Evolutionary conservation across 2,797 vertebrate genomes (phyloP), one percentile per base, ranked within the genome.

Genomic region (Moxostoma hubbsi): DNA sequence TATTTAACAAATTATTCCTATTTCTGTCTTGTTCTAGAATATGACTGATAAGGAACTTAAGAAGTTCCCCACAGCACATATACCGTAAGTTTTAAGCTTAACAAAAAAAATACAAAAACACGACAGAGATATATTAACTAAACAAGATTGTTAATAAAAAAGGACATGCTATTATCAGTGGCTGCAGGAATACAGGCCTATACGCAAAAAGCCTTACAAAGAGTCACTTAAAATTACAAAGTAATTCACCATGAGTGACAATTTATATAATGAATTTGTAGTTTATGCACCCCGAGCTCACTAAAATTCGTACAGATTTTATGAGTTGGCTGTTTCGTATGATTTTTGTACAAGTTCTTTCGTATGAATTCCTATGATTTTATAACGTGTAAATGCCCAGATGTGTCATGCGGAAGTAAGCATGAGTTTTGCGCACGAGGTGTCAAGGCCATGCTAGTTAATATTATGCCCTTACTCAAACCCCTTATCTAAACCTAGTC

Each of bases 21-120:
- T 13, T 0, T 68, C 36, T 36, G 36, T 36, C 36, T 36, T 36
- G 4, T 36, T 36, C 36, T 36, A 36, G 36, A 36, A 36, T 36
- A 36, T 36, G 93, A 95, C 92, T 53, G 95, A 97, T 55, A 97
- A 93, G 46, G 97, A 98, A 83, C 80, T 91, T 43, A 83, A 79
- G 9, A 81, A 75, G 70, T 92, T 91, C 63, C 88, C 89, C 36
- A 68, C 64, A 53, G 45, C 80, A 58, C 82, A 81, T 6, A 1
- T 85, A 18, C 80, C 85, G 88, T 91, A 43, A 88, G 90, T 92
- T 63, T 63, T 12, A 65, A 15, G 49, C 5, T 36, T 4, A 67
- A 49, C 43, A 57, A 10, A 8, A 51, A 11, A 8, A 15, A 50
- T 57, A 73, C n/a, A 16, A 24, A 59, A 13, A 36, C 36, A 59